These are phyloP conservation scores for Danaus chrysippus DNA, from an alignment of 2,888 invertebrate species.

Conservation along the genomic window DNA sequence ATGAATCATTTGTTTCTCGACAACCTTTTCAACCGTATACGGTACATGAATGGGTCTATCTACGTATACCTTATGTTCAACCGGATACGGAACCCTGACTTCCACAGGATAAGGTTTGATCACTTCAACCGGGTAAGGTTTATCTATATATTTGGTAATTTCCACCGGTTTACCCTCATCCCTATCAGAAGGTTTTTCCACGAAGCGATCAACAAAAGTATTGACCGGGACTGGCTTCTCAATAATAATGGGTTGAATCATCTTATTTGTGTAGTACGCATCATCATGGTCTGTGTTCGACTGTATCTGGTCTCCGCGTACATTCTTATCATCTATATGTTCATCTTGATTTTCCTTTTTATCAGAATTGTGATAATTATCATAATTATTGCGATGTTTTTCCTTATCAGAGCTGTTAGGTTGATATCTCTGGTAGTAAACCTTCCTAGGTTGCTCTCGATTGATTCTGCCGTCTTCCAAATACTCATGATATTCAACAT, in stretches of 20 bases:
- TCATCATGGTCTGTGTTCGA: slow-evolving; percentile 47
- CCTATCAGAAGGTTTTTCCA: slow-evolving; percentile 66
- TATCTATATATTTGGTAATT: slow-evolving; percentile 75
- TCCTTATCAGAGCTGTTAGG: slow-evolving; percentile 57
- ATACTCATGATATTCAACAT: slow-evolving; percentile 68
- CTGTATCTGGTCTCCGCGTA: slow-evolving; percentile 50
- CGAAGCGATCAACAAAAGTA: slow-evolving; percentile 64
- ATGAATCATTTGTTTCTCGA: slow-evolving; percentile 72
- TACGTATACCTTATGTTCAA: slow-evolving; percentile 74
- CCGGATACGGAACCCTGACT: slow-evolving; percentile 70
- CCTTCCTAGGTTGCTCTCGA: slow-evolving; percentile 47
- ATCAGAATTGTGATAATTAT: slow-evolving; percentile 40
- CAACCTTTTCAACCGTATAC: slow-evolving; percentile 70
- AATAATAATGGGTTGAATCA: slow-evolving; percentile 69
- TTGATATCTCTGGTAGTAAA: slow-evolving; percentile 58
- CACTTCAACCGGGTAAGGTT: slow-evolving; percentile 79
- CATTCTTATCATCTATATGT: slow-evolving; percentile 53
- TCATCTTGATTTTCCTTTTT: slow-evolving; percentile 50
- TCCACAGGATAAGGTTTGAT: slow-evolving; percentile 76
- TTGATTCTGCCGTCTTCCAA: slow-evolving; percentile 62
- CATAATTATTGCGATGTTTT: slow-evolving; percentile 45
- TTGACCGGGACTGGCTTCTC: slow-evolving; percentile 71
- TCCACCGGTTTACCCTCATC: slow-evolving; percentile 72
- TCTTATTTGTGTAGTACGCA: slow-evolving; percentile 52
- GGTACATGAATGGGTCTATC: slow-evolving; percentile 73